Conservation (phyloP, 1,140 invertebrate species). For the Drosophila rufa region DNA sequence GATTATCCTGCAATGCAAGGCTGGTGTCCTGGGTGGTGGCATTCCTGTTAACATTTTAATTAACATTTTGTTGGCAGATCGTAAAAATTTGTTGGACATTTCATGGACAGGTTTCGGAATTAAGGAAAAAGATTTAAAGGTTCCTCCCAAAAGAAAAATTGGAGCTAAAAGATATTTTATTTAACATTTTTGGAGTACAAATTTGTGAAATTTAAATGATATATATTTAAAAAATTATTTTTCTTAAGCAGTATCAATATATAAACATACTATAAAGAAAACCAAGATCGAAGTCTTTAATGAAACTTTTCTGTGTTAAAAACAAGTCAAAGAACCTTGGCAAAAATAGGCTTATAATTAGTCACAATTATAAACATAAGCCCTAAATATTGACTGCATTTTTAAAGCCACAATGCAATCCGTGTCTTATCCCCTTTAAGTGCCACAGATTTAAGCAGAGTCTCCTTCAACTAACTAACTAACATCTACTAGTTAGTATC, state of each 20-base stretch:
- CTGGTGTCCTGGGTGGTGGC: constrained; percentile 3
- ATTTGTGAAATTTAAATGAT: too few species aligned
- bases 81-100: constrained; percentile 11
- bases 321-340: background rate
- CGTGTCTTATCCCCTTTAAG: background rate
- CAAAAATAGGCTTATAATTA: background rate
- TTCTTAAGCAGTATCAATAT: too few species aligned
- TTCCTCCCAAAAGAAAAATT: background rate
- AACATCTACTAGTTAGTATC: constrained; percentile 3
- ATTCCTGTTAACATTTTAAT: constrained; percentile 72
- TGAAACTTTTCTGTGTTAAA: background rate
- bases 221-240: too few species aligned
- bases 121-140: background rate
- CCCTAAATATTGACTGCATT: background rate
- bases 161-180: background rate
- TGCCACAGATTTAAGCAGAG: background rate
- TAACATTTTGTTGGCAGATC: constrained; percentile 59
- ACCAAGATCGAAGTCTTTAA: background rate
- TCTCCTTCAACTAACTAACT: constrained; percentile 1
- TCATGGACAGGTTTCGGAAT: background rate
- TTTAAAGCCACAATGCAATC: background rate
- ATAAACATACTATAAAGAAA: background rate
- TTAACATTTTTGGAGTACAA: background rate
- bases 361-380: background rate
- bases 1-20: constrained; percentile 48